phyloP scores from a whole-genome alignment of 2,797 vertebrate genomes.

The Euphonia xanthogaster region DNA sequence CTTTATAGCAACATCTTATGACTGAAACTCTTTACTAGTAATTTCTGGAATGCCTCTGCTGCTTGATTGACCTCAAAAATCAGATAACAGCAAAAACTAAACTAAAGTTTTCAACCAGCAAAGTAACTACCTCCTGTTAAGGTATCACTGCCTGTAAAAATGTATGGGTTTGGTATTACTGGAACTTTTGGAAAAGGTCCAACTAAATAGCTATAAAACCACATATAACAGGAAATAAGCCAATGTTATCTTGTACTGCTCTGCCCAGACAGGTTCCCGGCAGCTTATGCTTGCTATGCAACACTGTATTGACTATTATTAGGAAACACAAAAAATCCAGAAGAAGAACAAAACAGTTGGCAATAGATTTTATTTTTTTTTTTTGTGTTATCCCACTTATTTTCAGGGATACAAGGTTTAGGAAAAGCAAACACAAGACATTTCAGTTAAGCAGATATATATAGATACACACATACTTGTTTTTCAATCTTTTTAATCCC shows the following conservation, averaged over 20 bases:
- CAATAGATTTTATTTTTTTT: not conserved
- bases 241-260: slow-evolving; percentile 3
- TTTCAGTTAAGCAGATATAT: not conserved
- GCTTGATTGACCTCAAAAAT: slow-evolving; percentile 48
- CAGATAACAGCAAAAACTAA: slow-evolving; percentile 25
- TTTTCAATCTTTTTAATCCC: slow-evolving; percentile 2
- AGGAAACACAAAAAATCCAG: slow-evolving; percentile 13
- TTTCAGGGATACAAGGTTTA: slow-evolving; percentile 27
- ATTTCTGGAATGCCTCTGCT: slow-evolving; percentile 24
- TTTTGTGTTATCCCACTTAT: not conserved
- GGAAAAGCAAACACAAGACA: slow-evolving; percentile 30
- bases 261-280: slow-evolving; percentile 30
- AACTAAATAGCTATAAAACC: slow-evolving; percentile 23
- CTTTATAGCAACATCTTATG: not conserved
- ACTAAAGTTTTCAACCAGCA: slow-evolving; percentile 7
- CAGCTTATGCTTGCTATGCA: slow-evolving; percentile 25
- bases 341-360: not conserved
- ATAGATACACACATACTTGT: not conserved
- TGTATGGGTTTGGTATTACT: not conserved
- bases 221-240: slow-evolving; percentile 50
- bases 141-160: not conserved
- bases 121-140: not conserved
- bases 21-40: not conserved
- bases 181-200: not conserved
- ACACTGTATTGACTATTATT: not conserved